Conservation (phyloP, 2,797 vertebrate genomes). For the Halcyon leucocephala region DNA sequence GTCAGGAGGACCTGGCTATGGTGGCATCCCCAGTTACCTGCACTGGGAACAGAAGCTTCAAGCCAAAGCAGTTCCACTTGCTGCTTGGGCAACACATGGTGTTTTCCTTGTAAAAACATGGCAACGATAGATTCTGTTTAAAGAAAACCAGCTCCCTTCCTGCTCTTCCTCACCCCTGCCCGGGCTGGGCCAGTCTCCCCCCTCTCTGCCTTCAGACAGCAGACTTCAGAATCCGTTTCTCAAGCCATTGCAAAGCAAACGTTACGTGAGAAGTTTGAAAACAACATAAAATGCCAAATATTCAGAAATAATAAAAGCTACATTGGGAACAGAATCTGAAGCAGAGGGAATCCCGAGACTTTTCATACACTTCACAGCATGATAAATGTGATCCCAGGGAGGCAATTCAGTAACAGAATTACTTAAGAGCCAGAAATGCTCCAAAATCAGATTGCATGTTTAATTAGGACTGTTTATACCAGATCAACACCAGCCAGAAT, state of each 20-base stretch:
- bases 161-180: not conserved
- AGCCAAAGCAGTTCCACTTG: not conserved
- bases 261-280: not conserved
- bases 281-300: not conserved
- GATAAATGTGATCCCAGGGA: not conserved
- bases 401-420: not conserved
- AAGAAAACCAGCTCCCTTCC: not conserved
- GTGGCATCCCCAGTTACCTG: not conserved
- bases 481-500: not conserved
- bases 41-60: not conserved
- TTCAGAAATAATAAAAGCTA: not conserved
- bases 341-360: not conserved
- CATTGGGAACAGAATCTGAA: not conserved
- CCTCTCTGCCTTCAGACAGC: accelerated
- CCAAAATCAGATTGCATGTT: accelerated
- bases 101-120: accelerated
- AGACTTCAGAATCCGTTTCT: not conserved
- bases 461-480: not conserved
- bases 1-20: accelerated
- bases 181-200: not conserved
- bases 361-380: accelerated
- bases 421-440: not conserved
- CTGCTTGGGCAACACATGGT: not conserved
- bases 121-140: not conserved
- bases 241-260: not conserved